Evolutionary conservation across 1,140 invertebrate genomes (phyloP).

Genomic region (Eriocheir sinensis): DNA sequence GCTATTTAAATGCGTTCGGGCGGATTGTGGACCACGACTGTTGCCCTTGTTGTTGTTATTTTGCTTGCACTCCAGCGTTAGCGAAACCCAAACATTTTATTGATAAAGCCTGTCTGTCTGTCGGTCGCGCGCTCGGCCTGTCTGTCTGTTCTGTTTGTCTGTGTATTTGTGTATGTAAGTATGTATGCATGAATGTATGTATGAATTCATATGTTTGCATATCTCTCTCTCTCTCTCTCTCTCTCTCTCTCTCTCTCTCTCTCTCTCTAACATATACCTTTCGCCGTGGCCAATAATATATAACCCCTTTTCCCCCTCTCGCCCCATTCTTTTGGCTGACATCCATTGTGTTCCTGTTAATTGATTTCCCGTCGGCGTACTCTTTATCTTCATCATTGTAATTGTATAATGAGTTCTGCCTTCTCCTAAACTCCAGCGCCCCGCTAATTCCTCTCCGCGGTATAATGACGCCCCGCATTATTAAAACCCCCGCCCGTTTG

Average conservation of each 20-base stretch:
- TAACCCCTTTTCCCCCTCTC: not conserved
- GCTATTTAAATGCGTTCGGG: not conserved
- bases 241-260: constrained; percentile 8
- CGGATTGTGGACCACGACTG: not conserved
- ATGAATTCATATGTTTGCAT: not conserved
- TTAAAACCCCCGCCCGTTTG: constrained; percentile 39
- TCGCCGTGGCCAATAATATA: constrained; percentile 24
- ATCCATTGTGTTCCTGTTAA: constrained; percentile 52
- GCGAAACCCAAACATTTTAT: not conserved
- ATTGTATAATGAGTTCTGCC: constrained; percentile 48
- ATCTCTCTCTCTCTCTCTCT: not conserved
- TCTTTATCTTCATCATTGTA: constrained; percentile 59
- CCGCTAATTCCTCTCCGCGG: constrained; percentile 54
- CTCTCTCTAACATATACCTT: constrained; percentile 33
- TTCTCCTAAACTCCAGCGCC: constrained; percentile 34
- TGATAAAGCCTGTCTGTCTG: too few relatives aligned
- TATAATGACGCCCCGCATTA: constrained; percentile 57
- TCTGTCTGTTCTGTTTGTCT: too few relatives aligned
- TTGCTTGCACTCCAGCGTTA: not conserved
- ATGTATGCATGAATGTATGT: constrained; percentile 16
- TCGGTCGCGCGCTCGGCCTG: too few relatives aligned
- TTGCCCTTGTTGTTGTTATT: not conserved
- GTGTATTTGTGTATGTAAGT: not conserved
- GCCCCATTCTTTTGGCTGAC: constrained; percentile 35
- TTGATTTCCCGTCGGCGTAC: constrained; percentile 48